Percentiles rank a stretch among this genome's conserved stretches.
phyloP scores from a whole-genome alignment of 1,140 invertebrate genomes.

The Phocides pigmalion region DNA sequence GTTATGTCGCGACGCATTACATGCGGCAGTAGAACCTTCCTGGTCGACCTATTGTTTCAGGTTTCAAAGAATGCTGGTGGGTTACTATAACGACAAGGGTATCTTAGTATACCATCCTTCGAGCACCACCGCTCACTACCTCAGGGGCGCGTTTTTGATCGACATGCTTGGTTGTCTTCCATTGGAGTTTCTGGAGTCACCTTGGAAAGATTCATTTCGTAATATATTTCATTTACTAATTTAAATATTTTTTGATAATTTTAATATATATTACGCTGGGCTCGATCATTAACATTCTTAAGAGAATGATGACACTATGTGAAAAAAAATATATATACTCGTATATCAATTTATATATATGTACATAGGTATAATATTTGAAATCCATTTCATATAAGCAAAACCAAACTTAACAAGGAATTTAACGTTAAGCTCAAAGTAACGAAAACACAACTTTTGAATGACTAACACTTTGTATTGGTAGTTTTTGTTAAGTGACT shows the following conservation, averaged over 20 bases:
- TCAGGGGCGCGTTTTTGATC: conserved; percentile 65
- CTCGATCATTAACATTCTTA: too few relatives aligned
- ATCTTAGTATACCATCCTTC: conserved; percentile 74
- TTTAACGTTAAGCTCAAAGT: neutral
- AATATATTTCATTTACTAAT: conserved; percentile 9
- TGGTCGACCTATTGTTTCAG: conserved; percentile 45
- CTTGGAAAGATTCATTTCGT: conserved; percentile 45
- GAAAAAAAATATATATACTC: too few relatives aligned
- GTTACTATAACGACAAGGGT: conserved; percentile 70
- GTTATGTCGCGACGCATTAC: too few relatives aligned
- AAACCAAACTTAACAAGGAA: too few relatives aligned
- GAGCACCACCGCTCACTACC: conserved; percentile 68
- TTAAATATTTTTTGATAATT: too few relatives aligned
- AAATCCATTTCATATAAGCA: too few relatives aligned
- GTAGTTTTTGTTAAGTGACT: conserved; percentile 14
- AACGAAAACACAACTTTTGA: neutral
- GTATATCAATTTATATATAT: too few relatives aligned
- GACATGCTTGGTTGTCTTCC: conserved; percentile 68
- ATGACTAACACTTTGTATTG: neutral
- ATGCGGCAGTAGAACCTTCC: too few relatives aligned
- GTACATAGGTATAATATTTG: too few relatives aligned
- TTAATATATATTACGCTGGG: too few relatives aligned
- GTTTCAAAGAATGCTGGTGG: conserved; percentile 70
- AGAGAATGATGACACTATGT: too few relatives aligned
- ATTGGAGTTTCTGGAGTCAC: conserved; percentile 57